Base-by-base conservation (phyloP, 1,140 invertebrate genomes). In the Ostrea denselamellosa region DNA sequence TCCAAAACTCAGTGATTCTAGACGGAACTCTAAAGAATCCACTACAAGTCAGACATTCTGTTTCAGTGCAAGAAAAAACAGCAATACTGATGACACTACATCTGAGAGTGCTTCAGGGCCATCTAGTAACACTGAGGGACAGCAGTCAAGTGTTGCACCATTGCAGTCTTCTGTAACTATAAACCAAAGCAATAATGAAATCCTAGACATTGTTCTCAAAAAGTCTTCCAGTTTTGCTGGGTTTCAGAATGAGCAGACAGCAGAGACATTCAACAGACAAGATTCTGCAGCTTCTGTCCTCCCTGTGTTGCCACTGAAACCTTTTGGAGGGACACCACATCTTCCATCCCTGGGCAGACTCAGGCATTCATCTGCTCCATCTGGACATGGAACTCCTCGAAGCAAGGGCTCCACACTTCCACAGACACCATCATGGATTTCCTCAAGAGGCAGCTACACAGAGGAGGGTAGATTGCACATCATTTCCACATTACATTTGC, bases 191-290 rank as follows among this genome's bases (percentile, higher is more conserved):
- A 85, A 52, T 19, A 86, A 86, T 25, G 85, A 84, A 17, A 82
- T 84, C 12, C 86, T 82, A 34, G 25, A 86, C 22, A 34, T 25
- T 71, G 83, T 86, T 8, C 82, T 92, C 54, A 92, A 92, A 44
- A 92, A 91, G 52, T 93, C 92, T 17, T 92, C 92, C 9, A 94
- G 93, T 90, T 94, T 93, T 91, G 91, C 92, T 25, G 92, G 92
- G 0, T 92, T 93, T 44, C 89, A 83, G 9, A 85, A 85, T 85
- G 88, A 83, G 12, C 71, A 85, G 10, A 19, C n/a, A 25, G n/a
- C 22, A 51, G 71, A 87, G 25, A 14, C 86, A 5, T 86, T 86
- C 52, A 87, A 52, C 34, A n/a, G 54, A 87, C 87, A 86, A 52
- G 83, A 83, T 34, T 84, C 65, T 83, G 54, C 90, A 34, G 82